Evolutionary conservation across 2,888 invertebrate species (phyloP).

Genomic region (Apamea anceps): DNA sequence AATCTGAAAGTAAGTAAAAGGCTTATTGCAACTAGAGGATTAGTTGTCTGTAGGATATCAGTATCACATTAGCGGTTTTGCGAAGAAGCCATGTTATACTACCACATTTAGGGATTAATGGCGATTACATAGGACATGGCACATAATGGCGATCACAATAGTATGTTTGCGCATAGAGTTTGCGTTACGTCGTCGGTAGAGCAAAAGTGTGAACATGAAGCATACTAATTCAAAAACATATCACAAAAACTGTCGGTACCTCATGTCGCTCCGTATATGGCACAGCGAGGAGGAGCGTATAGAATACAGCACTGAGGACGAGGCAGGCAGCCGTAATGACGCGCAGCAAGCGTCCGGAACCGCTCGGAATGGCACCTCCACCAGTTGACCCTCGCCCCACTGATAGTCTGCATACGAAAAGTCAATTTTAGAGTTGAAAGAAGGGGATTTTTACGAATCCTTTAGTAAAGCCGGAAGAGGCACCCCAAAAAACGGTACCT

Average conservation of each 20-base stretch:
- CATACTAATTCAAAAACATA: background rate
- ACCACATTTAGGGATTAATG: constrained; percentile 23
- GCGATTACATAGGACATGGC: background rate
- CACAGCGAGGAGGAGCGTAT: constrained; percentile 92
- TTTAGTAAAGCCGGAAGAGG: background rate
- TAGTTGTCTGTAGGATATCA: constrained; percentile 5
- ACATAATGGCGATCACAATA: background rate
- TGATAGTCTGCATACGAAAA: constrained; percentile 78
- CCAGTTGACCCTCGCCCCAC: constrained; percentile 88
- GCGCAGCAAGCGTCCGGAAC: constrained; percentile 92
- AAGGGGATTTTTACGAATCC: background rate
- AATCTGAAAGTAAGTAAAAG: constrained; percentile 8
- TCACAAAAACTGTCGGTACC: constrained; percentile 69
- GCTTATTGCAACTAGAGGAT: background rate
- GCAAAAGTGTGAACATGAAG: background rate
- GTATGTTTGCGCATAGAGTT: constrained; percentile 1
- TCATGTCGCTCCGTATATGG: constrained; percentile 92
- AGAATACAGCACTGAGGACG: constrained; percentile 92
- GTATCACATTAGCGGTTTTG: constrained; percentile 9
- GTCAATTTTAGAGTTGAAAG: background rate
- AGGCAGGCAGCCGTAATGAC: constrained; percentile 92
- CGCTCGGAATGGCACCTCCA: constrained; percentile 84
- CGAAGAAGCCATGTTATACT: constrained; percentile 15
- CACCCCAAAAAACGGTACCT: background rate
- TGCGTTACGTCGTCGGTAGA: background rate